phyloP scores from a whole-genome alignment of 2,888 invertebrate genomes.

The Chaetogeoica ovagalla region DNA sequence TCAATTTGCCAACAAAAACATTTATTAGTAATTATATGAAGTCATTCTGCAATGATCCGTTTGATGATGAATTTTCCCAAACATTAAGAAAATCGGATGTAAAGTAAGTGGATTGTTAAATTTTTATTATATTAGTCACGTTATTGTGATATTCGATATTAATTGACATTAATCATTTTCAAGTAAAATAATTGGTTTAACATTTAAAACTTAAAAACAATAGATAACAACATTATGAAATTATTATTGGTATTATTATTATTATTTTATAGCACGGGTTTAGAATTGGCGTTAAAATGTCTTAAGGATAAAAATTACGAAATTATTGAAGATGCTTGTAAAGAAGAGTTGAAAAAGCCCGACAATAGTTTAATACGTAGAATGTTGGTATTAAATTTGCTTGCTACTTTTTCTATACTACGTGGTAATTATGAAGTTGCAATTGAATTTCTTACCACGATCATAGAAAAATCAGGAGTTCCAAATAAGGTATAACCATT shows the following conservation, averaged over 20 bases:
- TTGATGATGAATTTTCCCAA: constrained; percentile 48
- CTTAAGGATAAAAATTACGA: constrained; percentile 27
- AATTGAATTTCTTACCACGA: constrained; percentile 20
- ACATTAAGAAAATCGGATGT: constrained; percentile 35
- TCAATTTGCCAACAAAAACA: constrained; percentile 80
- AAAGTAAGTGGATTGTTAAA: constrained; percentile 26
- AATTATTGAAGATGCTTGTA: constrained; percentile 31
- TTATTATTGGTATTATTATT: background rate
- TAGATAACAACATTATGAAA: too few relatives aligned
- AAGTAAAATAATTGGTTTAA: too few relatives aligned
- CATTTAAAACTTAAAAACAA: too few relatives aligned
- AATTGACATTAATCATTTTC: too few relatives aligned
- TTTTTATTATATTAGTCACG: background rate
- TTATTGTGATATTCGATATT: too few relatives aligned
- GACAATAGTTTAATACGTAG: constrained; percentile 48
- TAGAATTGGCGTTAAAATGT: constrained; percentile 44
- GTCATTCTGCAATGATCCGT: constrained; percentile 86
- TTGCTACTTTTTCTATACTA: constrained; percentile 40
- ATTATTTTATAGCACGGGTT: constrained; percentile 24
- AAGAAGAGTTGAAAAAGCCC: constrained; percentile 48
- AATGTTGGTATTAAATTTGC: constrained; percentile 32
- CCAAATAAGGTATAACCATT: constrained; percentile 37
- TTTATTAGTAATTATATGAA: constrained; percentile 85
- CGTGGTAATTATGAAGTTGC: constrained; percentile 34
- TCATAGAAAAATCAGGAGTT: constrained; percentile 39